A percentile compares a stretch with the other conserved stretches of the same genome.
Evolutionary conservation across 2,113 vertebrate species (phyloP).

Genomic region (Phyllostomus discolor): DNA sequence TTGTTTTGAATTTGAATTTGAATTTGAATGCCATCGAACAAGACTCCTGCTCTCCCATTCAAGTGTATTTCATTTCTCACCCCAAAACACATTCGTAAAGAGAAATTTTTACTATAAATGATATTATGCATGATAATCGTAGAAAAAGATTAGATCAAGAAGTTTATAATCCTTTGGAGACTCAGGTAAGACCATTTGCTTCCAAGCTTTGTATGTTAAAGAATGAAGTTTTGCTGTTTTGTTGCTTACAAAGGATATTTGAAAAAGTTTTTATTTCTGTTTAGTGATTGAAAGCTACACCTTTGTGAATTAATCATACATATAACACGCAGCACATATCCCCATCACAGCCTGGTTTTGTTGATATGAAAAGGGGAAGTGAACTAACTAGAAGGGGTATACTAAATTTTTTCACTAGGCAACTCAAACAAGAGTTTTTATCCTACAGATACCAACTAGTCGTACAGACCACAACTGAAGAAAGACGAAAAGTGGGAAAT

Average conservation of each 20-base stretch:
- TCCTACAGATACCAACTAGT: conserved; percentile 79
- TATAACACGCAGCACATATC: neutral
- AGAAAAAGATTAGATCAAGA: neutral
- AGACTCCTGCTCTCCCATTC: neutral
- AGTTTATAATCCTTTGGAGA: neutral
- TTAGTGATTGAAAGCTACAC: neutral
- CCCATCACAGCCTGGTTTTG: neutral
- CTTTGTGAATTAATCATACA: neutral
- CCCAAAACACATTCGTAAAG: neutral
- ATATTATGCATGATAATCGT: neutral
- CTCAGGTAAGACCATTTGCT: neutral
- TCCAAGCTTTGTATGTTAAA: neutral
- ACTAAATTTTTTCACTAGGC: neutral
- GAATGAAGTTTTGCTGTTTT: neutral
- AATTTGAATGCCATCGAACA: neutral
- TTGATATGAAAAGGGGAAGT: neutral
- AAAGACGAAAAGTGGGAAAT: conserved; percentile 79
- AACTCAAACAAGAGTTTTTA: conserved; percentile 28
- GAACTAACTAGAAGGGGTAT: neutral
- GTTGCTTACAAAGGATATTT: neutral
- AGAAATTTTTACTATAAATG: neutral
- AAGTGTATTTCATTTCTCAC: neutral
- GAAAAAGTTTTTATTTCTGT: neutral
- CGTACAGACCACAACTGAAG: conserved; percentile 81
- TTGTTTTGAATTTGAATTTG: neutral